Base-by-base conservation (phyloP, 2,797 vertebrate species). In the Melanotaenia boesemani region DNA sequence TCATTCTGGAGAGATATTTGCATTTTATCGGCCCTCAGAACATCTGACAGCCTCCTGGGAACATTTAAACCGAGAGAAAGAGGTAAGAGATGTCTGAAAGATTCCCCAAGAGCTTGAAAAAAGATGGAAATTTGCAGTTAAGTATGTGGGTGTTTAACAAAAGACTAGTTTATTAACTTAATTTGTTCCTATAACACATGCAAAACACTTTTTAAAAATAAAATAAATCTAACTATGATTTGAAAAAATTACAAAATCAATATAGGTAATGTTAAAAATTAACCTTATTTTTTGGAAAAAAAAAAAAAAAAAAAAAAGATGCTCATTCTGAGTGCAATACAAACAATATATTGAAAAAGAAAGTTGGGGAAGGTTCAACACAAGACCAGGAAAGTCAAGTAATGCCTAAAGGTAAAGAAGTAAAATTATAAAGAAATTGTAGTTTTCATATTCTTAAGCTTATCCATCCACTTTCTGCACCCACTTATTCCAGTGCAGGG, bases 1-100 rank as follows among this genome's bases (percentile, higher is more conserved):
- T 79, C 69, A 1, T 77, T 74, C 59, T 3, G 13, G 83, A 82
- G 77, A 74, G 34, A 44, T 65, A 28, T 77, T 85, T 66, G 58
- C 78, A 77, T 78, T 65, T 58, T 59, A 72, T 18, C 72, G 78
- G 68, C 87, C 88, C 90, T 87, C 70, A 79, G 71, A 70, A 64
- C 26, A 54, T 68, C 76, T 39, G 18, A 76, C 54, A 59, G 70
- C 65, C 67, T 67, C 58, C 54, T 37, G n/a, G 55, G 55, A 82
- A 67, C 26, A 50, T 72, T 80, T 39, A 10, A 70, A 80, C 60
- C 2, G 18, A 50, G 57, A 50, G 44, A 34, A 52, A 79, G 22
- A 63, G 41, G 11, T 30, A 13, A 60, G 48, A 68, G 22, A 63
- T 50, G 32, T 52, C 22, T 18, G 2, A 58, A 58, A 20, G n/a